Base-by-base conservation (phyloP, 2,113 vertebrate genomes). In the Gallinago paraguaiae region DNA sequence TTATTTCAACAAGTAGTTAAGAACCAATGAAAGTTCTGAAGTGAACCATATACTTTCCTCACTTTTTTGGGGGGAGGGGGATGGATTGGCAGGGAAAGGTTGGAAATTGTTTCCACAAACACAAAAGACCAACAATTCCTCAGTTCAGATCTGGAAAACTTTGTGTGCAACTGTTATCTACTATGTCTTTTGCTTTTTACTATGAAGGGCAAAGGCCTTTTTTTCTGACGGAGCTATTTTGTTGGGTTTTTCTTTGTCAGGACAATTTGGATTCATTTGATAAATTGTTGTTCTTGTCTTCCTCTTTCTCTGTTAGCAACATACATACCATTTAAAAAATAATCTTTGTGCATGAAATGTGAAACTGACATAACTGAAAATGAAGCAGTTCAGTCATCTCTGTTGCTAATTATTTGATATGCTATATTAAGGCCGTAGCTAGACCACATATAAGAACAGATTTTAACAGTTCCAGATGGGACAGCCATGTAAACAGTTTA, bases 31-130 rank as follows among this genome's bases (percentile, higher is more conserved):
- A 75, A 8, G 2, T 60, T 64, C 56, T 75, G 28, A 82, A 65
- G 30, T 53, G 0, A 65, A 17, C 75, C 1, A 1, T 41, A 0
- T 13, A 13, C 45, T 6, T 76, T 13, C 8, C 19, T 72, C 17
- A 31, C 17, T 35, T 43, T 51, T 51, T 51, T 23, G 41, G 41
- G 41, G 23, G 24, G 50, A 18, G 48, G 45, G 54, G 43, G 20
- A 22, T 13, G 4, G 22, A 45, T 69, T 43, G 72, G 31, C 8
- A 53, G 15, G 17, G 16, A 5, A 75, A 48, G 24, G n/a, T 75
- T 68, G 27, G 33, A 82, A 82, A 59, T 63, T 57, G 8, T 75
- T 87, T 85, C 53, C 25, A 18, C 13, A 68, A 24, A 35, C 7
- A 33, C 10, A 8, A 2, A 59, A 59, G 25, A 31, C 3, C 8